These are phyloP conservation scores for Dendrocincla tyrannina DNA, from an alignment of 2,797 vertebrate species.

Conservation along the genomic window DNA sequence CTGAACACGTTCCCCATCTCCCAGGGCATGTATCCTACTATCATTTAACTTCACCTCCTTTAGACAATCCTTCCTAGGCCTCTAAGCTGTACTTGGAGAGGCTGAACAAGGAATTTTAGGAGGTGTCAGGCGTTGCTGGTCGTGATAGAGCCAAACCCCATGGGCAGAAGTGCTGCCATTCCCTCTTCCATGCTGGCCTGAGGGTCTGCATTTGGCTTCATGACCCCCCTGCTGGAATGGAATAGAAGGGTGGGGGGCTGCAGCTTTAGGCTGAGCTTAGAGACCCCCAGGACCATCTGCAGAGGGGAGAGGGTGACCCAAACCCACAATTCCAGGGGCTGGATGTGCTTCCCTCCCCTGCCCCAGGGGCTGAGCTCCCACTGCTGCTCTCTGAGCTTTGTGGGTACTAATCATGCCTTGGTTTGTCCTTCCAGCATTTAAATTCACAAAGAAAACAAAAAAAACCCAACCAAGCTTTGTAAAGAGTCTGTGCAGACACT, in stretches of 20 bases:
- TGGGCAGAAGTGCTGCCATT: neutral
- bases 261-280: neutral
- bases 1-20: neutral
- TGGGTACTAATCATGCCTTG: neutral
- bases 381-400: neutral
- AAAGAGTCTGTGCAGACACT: neutral
- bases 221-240: neutral
- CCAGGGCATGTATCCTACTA: neutral
- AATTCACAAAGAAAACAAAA: neutral
- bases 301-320: fast-evolving
- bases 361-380: neutral
- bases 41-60: neutral
- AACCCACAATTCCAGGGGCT: neutral
- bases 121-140: neutral
- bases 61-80: neutral
- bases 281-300: neutral
- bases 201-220: neutral
- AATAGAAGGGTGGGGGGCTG: neutral
- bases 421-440: neutral
- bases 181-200: neutral
- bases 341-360: neutral
- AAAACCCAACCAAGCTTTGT: neutral
- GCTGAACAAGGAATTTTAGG: neutral
- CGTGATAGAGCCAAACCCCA: neutral
- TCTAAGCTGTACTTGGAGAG: neutral